These are phyloP conservation scores for Xestia c-nigrum DNA, from an alignment of 2,888 invertebrate species.

Conservation along the genomic window DNA sequence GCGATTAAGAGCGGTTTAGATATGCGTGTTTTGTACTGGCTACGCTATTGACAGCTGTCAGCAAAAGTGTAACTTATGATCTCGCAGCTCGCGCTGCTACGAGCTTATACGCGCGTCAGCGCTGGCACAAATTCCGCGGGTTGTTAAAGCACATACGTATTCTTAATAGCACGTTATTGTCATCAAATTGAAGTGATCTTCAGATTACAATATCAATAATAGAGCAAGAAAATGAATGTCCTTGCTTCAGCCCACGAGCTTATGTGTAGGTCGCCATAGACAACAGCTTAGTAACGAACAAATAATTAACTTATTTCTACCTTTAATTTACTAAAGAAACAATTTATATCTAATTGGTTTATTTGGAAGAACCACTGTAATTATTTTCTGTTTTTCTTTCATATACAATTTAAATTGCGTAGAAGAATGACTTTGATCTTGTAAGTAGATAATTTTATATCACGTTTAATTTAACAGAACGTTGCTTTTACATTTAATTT, in stretches of 20 bases:
- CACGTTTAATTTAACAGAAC: constrained; percentile 19
- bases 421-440: constrained; percentile 8
- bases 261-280: constrained; percentile 48
- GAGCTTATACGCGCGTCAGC: too few relatives aligned
- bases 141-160: too few relatives aligned
- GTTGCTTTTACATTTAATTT: constrained; percentile 17
- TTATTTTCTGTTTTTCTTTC: constrained; percentile 3
- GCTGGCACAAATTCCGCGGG: too few relatives aligned
- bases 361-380: constrained; percentile 4
- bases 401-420: neutral
- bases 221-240: constrained; percentile 39
- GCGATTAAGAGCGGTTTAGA: neutral
- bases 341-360: constrained; percentile 8
- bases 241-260: constrained; percentile 23
- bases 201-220: constrained; percentile 42
- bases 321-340: constrained; percentile 25
- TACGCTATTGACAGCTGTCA: neutral
- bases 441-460: neutral
- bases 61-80: neutral
- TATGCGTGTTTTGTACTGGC: neutral
- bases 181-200: constrained; percentile 31
- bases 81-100: neutral
- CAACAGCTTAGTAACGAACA: constrained; percentile 46
- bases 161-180: constrained; percentile 39
- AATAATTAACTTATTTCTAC: constrained; percentile 43